Evolutionary conservation across 2,797 vertebrate species (phyloP).

Genomic region (Coccyzus lansbergi): DNA sequence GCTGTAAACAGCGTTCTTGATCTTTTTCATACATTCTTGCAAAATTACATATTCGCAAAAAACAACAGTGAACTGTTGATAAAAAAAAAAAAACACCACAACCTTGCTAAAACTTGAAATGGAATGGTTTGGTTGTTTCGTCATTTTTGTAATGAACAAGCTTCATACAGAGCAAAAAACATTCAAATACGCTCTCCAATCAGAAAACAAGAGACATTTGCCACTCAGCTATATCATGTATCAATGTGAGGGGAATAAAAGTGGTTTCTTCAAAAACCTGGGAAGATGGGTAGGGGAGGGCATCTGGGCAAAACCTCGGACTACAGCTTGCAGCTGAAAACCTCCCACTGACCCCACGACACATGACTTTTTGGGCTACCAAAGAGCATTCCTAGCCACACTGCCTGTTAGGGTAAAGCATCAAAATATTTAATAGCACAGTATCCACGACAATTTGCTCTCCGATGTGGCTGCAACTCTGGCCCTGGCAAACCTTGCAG

Average conservation of each 20-base stretch:
- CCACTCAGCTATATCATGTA: background rate
- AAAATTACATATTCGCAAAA: background rate
- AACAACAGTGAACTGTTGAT: background rate
- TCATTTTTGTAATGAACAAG: background rate
- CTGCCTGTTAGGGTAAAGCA: background rate
- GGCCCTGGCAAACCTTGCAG: background rate
- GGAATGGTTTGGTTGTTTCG: background rate
- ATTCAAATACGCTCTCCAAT: background rate
- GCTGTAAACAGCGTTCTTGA: background rate
- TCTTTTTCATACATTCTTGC: background rate
- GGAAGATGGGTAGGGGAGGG: background rate
- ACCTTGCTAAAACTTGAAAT: background rate
- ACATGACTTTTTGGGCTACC: background rate
- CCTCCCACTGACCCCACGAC: background rate
- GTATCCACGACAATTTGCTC: background rate
- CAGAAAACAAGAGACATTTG: background rate
- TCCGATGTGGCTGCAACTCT: background rate
- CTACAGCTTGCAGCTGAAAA: background rate
- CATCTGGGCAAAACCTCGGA: background rate
- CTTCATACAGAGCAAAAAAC: background rate
- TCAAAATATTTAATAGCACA: background rate
- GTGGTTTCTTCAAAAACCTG: background rate
- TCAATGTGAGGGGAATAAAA: background rate
- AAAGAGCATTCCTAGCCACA: background rate
- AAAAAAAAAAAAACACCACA: too few relatives aligned